A percentile compares a stretch with the other conserved stretches of the same genome.
phyloP scores from a whole-genome alignment of 2,113 vertebrate species.

The Myodes glareolus region DNA sequence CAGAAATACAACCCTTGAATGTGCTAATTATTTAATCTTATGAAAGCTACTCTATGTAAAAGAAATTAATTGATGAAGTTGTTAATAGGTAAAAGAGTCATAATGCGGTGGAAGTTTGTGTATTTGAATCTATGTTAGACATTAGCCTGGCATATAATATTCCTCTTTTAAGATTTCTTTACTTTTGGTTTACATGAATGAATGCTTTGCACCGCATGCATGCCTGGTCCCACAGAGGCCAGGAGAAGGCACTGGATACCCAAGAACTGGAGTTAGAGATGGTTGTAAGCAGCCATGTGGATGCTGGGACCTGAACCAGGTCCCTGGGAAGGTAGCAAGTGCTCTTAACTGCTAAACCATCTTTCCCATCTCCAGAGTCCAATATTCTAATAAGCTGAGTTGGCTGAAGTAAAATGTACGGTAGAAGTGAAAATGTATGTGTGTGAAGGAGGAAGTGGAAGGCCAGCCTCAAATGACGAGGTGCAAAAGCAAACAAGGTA shows the following conservation, averaged over 20 bases:
- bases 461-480: not conserved
- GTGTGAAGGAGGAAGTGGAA: not conserved
- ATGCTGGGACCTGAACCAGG: not conserved
- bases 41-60: not conserved
- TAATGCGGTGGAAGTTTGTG: not conserved
- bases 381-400: not conserved
- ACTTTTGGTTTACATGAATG: not conserved
- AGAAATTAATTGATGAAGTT: not conserved
- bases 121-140: not conserved
- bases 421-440: not conserved
- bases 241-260: not conserved
- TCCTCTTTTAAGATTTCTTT: not conserved
- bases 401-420: not conserved
- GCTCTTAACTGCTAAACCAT: not conserved
- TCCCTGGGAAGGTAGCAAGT: not conserved
- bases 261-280: not conserved
- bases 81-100: not conserved
- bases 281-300: not conserved
- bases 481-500: not conserved
- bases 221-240: not conserved
- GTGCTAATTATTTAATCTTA: constrained; percentile 37
- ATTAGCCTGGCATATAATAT: not conserved
- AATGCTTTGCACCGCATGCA: not conserved
- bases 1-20: not conserved
- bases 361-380: not conserved